A percentile compares a stretch with the other conserved stretches of the same genome.
These are phyloP conservation scores for Synanthedon myopaeformis DNA, from an alignment of 2,888 invertebrate genomes.

Conservation along the genomic window DNA sequence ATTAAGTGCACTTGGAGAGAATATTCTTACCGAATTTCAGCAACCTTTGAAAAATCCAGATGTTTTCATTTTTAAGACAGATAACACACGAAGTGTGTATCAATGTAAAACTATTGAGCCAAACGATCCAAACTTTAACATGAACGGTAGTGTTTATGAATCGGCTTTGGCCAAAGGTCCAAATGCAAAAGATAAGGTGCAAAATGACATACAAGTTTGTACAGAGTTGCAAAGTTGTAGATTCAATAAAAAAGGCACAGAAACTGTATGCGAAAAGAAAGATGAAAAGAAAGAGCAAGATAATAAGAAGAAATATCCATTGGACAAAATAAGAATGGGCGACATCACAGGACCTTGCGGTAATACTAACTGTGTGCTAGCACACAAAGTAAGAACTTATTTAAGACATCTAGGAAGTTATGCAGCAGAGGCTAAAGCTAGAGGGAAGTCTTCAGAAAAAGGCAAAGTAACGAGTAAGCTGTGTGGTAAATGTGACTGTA, in stretches of 20 bases:
- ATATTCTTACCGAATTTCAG: constrained; percentile 57
- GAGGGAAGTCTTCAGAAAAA: constrained; percentile 18
- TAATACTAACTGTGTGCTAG: constrained; percentile 49
- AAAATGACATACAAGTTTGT: constrained; percentile 46
- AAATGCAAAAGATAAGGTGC: constrained; percentile 19
- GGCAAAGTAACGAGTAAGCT: constrained; percentile 27
- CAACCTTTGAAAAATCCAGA: constrained; percentile 50
- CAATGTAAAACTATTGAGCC: constrained; percentile 49
- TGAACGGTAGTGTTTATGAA: constrained; percentile 55
- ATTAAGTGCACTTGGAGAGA: constrained; percentile 60
- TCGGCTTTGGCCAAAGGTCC: constrained; percentile 57
- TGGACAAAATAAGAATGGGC: constrained; percentile 56
- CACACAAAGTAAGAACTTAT: constrained; percentile 53
- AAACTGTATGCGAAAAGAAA: constrained; percentile 23
- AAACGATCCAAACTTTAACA: constrained; percentile 53
- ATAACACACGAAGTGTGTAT: constrained; percentile 58
- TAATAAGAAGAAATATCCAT: constrained; percentile 32
- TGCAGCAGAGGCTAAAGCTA: constrained; percentile 20
- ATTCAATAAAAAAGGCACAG: constrained; percentile 14
- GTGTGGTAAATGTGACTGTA: constrained; percentile 51
- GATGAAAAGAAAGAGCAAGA: constrained; percentile 5
- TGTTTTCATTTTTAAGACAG: constrained; percentile 51
- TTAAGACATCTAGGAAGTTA: constrained; percentile 48
- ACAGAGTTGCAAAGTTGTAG: constrained; percentile 52
- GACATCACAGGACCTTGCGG: constrained; percentile 61